Evolutionary conservation across 2,113 vertebrate genomes (phyloP), one percentile per base, ranked within the genome.

Genomic region (Toxotes jaculatrix): DNA sequence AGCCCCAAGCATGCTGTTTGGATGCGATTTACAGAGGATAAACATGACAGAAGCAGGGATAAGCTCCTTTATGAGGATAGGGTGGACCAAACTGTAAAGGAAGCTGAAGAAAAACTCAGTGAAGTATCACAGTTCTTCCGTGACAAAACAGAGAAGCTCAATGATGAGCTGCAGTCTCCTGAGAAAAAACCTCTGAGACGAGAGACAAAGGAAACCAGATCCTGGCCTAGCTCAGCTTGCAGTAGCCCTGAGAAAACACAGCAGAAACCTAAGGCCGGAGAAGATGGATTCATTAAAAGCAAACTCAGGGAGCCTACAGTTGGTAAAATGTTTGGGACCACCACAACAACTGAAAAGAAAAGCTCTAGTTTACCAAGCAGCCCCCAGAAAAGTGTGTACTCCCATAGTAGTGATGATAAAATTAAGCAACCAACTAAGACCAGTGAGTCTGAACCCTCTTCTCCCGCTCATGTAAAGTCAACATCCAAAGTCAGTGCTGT

Each of bases 71-170:
- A 98, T 90, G 98, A 99, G 95, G 98, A 99, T 87, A 97, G 98
- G 92, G 97, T 99, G 79, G 98, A 99, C 94, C 97, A 97, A 95
- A 97, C 96, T 60, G 98, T 99, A 79, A 99, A 99, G 90, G 98
- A 99, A 91, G 98, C 98, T 9, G 98, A 99, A 94, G 98, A 99
- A 91, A 99, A 99, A 94, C 95, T 99, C 56, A 97, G 97, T 70
- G 96, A 99, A 91, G 98, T 99, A 40, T 99, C 98, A 17, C 98
- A 99, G 92, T 99, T 99, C 94, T 99, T 99, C 94, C 96, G 98
- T 79, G 98, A 99, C 93, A 99, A 98, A 97, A 99, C 98, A 10
- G 98, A 99, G 91, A 99, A 99, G 84, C 90, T 99, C 42, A 99
- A 98, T 8, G 98, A 98, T 87, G 98, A 99, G 92, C 95, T 99